Base-by-base conservation (phyloP, 2,797 vertebrate species). In the Bothrops alternatus region DNA sequence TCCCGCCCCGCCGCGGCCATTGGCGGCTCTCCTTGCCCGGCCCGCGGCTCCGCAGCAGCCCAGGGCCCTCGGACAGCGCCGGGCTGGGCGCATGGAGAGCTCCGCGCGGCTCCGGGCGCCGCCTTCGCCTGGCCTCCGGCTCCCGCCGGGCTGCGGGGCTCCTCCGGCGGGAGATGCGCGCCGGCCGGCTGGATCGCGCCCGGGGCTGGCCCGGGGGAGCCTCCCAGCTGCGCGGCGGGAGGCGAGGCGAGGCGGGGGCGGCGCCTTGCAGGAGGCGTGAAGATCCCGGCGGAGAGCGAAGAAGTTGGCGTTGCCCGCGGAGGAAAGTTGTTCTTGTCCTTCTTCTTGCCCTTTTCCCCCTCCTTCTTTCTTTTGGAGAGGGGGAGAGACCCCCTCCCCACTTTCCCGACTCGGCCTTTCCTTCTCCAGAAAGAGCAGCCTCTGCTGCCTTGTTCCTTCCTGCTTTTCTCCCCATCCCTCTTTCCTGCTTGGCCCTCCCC, bases 301-400 rank as follows among this genome's bases (percentile, higher is more conserved):
- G 50, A 3, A 78, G 32, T 78, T 78, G 6, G 69, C 69, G 69
- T 18, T 42, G 69, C 32, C 73, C 18, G 18, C 7, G 37, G 37
- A 78, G 18, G 4, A 42, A 23, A 82, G 37, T 82, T 82, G 32
- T 78, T 11, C 2, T 20, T 42, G 50, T 8, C 50, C 13, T 2
- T 14, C 60, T 26, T 28, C 3, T 6, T 7, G 2, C 4, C 13
- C 16, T 2, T 32, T 3, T 32, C 2, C 0, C 5, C 4, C 4
- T n/a, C 32, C 18, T 58, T 16, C 13, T 78, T 47, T 47, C 3
- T 78, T 42, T 20, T 3, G 69, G 69, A 73, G 18, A 73, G 69
- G 65, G 65, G 65, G 28, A 18, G 65, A n/a, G 3, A 12, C 26
- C n/a, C 65, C 65, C 69, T 42, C 69, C 69, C 7, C 73, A 23